Conservation (phyloP, 2,113 vertebrate genomes). For the Prinia subflava region DNA sequence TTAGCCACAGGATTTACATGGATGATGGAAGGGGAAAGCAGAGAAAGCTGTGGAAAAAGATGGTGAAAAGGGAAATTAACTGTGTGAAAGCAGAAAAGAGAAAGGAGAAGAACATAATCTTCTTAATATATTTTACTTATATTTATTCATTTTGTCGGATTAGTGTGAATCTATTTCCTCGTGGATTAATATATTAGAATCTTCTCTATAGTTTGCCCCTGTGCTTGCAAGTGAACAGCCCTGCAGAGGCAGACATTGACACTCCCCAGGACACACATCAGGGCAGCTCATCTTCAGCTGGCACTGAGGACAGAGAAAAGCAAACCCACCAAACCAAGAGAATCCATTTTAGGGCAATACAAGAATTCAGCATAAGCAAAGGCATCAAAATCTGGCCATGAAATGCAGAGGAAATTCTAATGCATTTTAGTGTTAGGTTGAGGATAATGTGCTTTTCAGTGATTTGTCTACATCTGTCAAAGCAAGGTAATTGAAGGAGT, state of each 20-base stretch:
- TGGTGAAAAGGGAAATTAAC: slow-evolving; percentile 9
- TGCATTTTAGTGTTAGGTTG: not conserved
- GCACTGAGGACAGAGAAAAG: not conserved
- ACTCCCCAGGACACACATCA: accelerated
- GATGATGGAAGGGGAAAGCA: not conserved
- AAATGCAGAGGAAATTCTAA: slow-evolving; percentile 20
- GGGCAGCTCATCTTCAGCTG: not conserved
- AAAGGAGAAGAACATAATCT: not conserved
- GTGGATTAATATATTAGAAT: not conserved
- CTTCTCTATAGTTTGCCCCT: not conserved
- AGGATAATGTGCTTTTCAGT: slow-evolving; percentile 46
- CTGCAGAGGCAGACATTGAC: not conserved
- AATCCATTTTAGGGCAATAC: not conserved
- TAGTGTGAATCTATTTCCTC: not conserved
- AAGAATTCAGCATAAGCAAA: not conserved
- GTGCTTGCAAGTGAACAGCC: not conserved
- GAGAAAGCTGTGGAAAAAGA: not conserved
- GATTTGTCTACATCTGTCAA: slow-evolving; percentile 57
- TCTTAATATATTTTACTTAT: not conserved
- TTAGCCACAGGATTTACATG: not conserved
- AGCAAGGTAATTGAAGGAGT: slow-evolving; percentile 57
- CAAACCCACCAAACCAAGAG: not conserved
- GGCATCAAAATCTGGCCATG: not conserved
- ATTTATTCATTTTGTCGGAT: not conserved
- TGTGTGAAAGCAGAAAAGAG: not conserved